Evolutionary conservation across 2,888 invertebrate species (phyloP).

Genomic region (Melinaea marsaeus): DNA sequence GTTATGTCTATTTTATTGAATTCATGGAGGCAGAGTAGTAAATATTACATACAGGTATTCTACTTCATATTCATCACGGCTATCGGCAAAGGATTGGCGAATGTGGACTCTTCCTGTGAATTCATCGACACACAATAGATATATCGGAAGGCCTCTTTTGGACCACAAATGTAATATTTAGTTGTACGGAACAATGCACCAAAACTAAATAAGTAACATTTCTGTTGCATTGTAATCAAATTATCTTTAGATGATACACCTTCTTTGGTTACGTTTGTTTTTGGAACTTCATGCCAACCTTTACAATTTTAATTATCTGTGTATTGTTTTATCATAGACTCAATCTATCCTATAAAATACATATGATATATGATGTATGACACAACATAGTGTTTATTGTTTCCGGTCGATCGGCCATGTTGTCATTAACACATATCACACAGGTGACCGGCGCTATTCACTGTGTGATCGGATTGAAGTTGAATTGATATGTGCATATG

Average conservation of each 20-base stretch:
- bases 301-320: not conserved
- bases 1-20: too few relatives aligned
- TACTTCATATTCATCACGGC: slow-evolving; percentile 16
- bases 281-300: too few relatives aligned
- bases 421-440: slow-evolving; percentile 1
- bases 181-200: slow-evolving; percentile 7
- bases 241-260: not conserved
- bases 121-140: slow-evolving; percentile 11
- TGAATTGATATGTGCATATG: not conserved
- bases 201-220: slow-evolving; percentile 7
- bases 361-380: not conserved
- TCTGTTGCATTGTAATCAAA: not conserved
- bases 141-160: slow-evolving; percentile 6
- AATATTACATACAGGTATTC: not conserved
- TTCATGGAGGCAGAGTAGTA: not conserved
- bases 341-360: not conserved
- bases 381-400: not conserved
- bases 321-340: not conserved
- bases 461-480: not conserved
- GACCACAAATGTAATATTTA: slow-evolving; percentile 2
- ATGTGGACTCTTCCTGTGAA: slow-evolving; percentile 8
- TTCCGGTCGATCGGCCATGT: not conserved
- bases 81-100: slow-evolving; percentile 14
- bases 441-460: not conserved
- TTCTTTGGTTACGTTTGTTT: too few relatives aligned